These are phyloP conservation scores for Timema podura DNA, from an alignment of 2,888 invertebrate genomes.

Conservation along the genomic window DNA sequence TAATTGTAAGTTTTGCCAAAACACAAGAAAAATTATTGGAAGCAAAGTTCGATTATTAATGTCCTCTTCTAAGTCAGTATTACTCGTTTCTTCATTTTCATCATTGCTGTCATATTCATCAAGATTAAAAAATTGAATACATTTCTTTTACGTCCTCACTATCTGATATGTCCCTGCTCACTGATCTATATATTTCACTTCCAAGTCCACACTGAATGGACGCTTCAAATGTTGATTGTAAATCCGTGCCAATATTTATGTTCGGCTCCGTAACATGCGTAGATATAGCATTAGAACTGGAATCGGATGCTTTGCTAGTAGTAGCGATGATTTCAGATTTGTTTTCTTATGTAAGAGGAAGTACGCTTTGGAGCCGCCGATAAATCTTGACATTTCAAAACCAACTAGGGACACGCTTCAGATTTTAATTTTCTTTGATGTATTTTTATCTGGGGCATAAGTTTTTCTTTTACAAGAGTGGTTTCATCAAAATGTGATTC, in stretches of 20 bases:
- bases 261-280: too few relatives aligned
- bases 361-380: too few relatives aligned
- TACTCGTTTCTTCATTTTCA: background rate
- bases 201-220: background rate
- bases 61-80: background rate
- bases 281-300: too few relatives aligned
- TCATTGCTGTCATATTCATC: background rate
- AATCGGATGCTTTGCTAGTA: background rate
- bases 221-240: background rate
- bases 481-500: background rate
- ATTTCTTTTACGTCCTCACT: background rate
- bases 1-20: slow-evolving; percentile 10
- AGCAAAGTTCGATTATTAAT: background rate
- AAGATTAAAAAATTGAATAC: background rate
- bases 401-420: background rate
- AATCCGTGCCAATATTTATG: too few relatives aligned
- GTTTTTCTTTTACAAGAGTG: background rate
- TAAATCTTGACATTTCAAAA: too few relatives aligned
- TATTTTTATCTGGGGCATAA: background rate
- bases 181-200: background rate
- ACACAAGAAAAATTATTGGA: background rate
- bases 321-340: background rate
- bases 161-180: background rate
- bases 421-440: background rate
- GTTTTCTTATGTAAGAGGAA: too few relatives aligned